These are phyloP conservation scores for Cassiopea xamachana DNA, from an alignment of 30 jellyfish, hydroid and myxozoan genomes.

Conservation along the genomic window DNA sequence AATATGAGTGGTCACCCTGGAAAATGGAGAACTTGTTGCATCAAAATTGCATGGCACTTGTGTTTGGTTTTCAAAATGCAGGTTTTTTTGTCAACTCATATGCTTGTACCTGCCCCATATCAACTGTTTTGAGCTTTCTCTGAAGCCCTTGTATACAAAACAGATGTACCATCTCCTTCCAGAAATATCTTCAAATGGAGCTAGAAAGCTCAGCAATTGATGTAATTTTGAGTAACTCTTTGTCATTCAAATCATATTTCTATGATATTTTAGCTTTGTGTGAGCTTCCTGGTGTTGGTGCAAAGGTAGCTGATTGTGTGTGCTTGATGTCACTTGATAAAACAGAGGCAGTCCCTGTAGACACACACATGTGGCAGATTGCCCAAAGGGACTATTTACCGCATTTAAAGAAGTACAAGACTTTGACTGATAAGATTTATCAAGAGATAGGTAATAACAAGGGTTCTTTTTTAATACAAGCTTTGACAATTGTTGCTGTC, in stretches of 20 bases:
- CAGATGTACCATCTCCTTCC: too few relatives aligned
- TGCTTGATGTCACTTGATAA: constrained; percentile 94
- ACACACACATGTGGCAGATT: constrained; percentile 97
- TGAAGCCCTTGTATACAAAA: too few relatives aligned
- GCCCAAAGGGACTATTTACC: constrained; percentile 87
- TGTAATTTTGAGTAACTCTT: not conserved
- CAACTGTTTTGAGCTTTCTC: too few relatives aligned
- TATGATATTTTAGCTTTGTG: constrained; percentile 65
- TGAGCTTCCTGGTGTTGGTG: constrained; percentile 94
- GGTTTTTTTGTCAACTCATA: too few relatives aligned
- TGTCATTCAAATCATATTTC: too few relatives aligned
- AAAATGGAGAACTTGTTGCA: too few relatives aligned
- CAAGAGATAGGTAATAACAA: constrained; percentile 83
- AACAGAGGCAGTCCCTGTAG: constrained; percentile 91
- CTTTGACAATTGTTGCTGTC: not conserved
- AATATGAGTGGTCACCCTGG: too few relatives aligned
- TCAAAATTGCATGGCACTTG: too few relatives aligned
- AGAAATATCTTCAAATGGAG: too few relatives aligned
- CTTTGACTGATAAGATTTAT: constrained; percentile 84
- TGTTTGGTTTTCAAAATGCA: too few relatives aligned
- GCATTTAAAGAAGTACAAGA: constrained; percentile 78
- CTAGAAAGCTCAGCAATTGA: too few relatives aligned
- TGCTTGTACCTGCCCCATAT: too few relatives aligned
- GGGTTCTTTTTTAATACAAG: not conserved
- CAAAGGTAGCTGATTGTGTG: constrained; percentile 97